Percentiles rank a stretch among this genome's conserved stretches.
phyloP scores from a whole-genome alignment of 2,113 vertebrate species.

The Pogonocichla stellata region DNA sequence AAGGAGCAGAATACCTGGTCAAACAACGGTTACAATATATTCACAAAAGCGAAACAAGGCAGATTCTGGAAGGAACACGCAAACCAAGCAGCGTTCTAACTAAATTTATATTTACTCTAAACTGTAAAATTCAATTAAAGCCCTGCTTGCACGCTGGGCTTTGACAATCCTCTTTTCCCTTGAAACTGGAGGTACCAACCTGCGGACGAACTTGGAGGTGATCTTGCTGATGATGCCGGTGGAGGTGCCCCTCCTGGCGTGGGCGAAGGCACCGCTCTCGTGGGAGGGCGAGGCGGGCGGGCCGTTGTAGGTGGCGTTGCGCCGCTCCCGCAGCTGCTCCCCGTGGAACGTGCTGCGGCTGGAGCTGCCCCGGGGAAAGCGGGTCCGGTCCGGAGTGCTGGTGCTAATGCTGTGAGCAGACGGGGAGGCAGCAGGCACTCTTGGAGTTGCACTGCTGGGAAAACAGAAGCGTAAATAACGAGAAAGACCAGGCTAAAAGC shows the following conservation, averaged over 20 bases:
- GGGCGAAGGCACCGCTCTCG: slow-evolving; percentile 87
- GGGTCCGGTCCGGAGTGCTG: slow-evolving; percentile 89
- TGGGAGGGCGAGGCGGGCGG: slow-evolving; percentile 94
- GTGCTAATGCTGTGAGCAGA: slow-evolving; percentile 95
- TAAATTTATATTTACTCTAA: background rate
- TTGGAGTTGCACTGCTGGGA: slow-evolving; percentile 78
- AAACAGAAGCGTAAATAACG: slow-evolving; percentile 7
- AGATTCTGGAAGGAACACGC: background rate
- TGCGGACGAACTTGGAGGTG: slow-evolving; percentile 96
- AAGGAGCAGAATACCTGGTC: background rate
- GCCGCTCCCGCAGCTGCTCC: slow-evolving; percentile 94
- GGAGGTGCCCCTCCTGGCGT: slow-evolving; percentile 90
- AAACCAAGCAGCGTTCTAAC: background rate
- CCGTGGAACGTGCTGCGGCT: slow-evolving; percentile 98
- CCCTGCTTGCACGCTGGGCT: background rate
- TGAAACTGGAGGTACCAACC: slow-evolving; percentile 77
- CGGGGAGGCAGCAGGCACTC: slow-evolving; percentile 90
- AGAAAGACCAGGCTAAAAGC: background rate
- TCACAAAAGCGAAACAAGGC: background rate
- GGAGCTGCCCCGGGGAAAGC: slow-evolving; percentile 94
- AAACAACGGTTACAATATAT: background rate
- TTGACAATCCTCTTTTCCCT: background rate
- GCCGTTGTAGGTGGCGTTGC: slow-evolving; percentile 93
- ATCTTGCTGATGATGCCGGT: slow-evolving; percentile 96
- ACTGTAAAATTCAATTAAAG: background rate